Base-by-base conservation (phyloP, 1,140 invertebrate genomes). In the Aphis craccivora region DNA sequence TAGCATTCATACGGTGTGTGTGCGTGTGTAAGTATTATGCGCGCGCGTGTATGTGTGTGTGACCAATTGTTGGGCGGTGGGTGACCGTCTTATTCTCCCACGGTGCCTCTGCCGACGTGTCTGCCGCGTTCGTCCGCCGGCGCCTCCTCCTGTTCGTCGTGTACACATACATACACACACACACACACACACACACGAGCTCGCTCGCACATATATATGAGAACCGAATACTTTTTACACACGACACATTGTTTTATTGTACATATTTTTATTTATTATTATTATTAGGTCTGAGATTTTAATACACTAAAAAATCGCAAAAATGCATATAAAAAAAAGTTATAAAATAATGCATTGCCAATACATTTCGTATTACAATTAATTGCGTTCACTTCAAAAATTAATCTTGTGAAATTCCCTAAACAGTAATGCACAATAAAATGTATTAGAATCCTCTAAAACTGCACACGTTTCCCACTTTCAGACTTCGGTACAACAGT, bases 71-170 rank as follows among this genome's bases (percentile, higher is more conserved):
- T 55, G 91, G 91, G 91, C 91, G 91, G 81, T 83, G 91, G 91
- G 91, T 93, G 91, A 93, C 91, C 91, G 91, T 93, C 91, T 93
- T 93, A 93, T 93, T 93, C 91, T 93, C 91, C 91, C 91, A 93
- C 91, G 91, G 91, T 93, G 91, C 91, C 91, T 93, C 91, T 93
- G 91, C 91, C 91, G 91, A 93, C 91, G 91, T 93, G 91, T 93
- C 91, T 93, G 91, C 91, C 91, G 76, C 81, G 91, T 93, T 91
- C 76, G 91, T 93, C 91, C 91, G 91, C 67, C 91, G 90, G 90
- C 90, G 90, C 60, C 89, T 90, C 60, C 89, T 90, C 89, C 89
- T 7, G 55, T 90, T 90, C 90, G 35, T 51, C 91, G 81, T 89
- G 48, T 89, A 86, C 30, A 43, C 23, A 25, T 11, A 45, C 43